phyloP scores from a whole-genome alignment of 2,113 vertebrate genomes.

The Elaphurus davidianus region DNA sequence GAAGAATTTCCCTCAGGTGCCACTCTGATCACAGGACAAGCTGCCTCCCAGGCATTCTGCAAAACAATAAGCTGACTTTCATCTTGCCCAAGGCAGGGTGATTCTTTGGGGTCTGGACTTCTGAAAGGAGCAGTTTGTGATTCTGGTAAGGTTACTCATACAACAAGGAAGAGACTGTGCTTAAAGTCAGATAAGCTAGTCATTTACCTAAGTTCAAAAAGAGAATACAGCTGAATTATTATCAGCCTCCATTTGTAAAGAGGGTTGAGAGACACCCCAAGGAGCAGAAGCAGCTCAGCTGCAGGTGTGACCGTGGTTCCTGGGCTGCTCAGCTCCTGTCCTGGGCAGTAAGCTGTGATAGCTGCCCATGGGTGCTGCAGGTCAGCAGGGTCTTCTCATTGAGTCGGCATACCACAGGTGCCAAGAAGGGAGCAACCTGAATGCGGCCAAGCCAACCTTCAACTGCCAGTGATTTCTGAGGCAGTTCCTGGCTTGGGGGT shows the following conservation, averaged over 20 bases:
- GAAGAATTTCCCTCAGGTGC: neutral
- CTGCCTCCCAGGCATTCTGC: neutral
- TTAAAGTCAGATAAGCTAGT: neutral
- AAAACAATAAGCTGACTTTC: conserved; percentile 5
- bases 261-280: neutral
- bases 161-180: conserved; percentile 26
- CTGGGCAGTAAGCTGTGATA: neutral
- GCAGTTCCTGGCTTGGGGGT: neutral
- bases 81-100: neutral
- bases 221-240: neutral
- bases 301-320: neutral
- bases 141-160: conserved; percentile 26
- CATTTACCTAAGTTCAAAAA: conserved; percentile 13
- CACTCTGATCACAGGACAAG: conserved; percentile 42
- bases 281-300: neutral
- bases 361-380: neutral
- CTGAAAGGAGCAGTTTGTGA: conserved; percentile 16
- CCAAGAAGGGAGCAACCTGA: neutral
- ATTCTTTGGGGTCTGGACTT: neutral
- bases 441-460: neutral
- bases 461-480: neutral
- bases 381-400: neutral
- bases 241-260: neutral
- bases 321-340: neutral
- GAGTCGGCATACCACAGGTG: neutral